Base-by-base conservation (phyloP, 2,797 vertebrate genomes). In the Lithobates sylvaticus region DNA sequence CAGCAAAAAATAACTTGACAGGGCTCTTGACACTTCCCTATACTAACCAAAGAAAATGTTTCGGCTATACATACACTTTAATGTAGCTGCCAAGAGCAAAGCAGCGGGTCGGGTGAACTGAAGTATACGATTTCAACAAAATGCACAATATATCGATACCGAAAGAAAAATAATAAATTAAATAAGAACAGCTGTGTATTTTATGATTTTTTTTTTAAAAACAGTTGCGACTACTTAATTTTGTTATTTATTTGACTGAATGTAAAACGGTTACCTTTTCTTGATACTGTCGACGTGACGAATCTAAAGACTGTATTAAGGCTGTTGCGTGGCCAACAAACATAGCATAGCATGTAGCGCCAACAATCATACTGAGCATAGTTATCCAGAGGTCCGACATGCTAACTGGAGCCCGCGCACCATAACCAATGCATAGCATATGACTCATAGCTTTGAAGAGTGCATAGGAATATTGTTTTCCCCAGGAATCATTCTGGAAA, bases 361-460 rank as follows among this genome's bases (percentile, higher is more conserved):
- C 98, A 34, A 99, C 98, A 0, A 99, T 99, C 98, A 99, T 99
- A 73, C 98, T 99, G 88, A 99, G 91, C 97, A 99, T 99, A 78
- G 98, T 99, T 90, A 99, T 99, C 98, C 98, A 99, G 88, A 99
- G 96, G 93, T 99, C 98, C 0, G 98, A 99, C 98, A 99, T 99
- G 94, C 97, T 99, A 90, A 98, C 98, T 0, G 98, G 98, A 2
- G 98, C 98, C 0, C 97, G 96, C 83, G 98, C 97, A 0, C 98
- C 98, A 0, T 99, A 99, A 13, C 98, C 98, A 16, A 99, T 99
- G 90, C 98, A 99, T 83, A 99, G 94, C 98, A 99, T 99, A 89
- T 99, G 98, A 91, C 98, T 99, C 98, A 99, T 99, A 58, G 97
- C 98, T 96, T 99, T 99, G 95, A 99, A 99, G 90, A 99, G 97